Evolutionary conservation across 2,797 vertebrate genomes (phyloP).

Genomic region (Delichon dasypus): DNA sequence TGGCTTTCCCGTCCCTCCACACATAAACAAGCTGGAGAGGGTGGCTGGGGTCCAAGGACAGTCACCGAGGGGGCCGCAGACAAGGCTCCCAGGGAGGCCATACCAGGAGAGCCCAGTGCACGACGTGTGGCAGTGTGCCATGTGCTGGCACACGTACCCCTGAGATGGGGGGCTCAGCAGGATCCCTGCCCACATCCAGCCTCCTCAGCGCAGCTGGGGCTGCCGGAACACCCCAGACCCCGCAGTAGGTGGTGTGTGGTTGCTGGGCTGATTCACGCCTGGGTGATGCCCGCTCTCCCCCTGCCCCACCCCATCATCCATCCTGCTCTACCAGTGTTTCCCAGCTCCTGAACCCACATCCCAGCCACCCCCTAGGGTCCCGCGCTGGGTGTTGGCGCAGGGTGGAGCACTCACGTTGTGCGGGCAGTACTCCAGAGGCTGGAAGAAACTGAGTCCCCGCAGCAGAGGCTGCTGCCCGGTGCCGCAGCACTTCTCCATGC

Average conservation of each 20-base stretch:
- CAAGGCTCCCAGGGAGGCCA: rapidly evolving
- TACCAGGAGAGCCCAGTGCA: rapidly evolving
- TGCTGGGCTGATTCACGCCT: neutral
- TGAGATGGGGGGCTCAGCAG: rapidly evolving
- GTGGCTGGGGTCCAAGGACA: neutral
- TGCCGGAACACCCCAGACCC: rapidly evolving
- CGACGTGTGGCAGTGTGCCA: rapidly evolving
- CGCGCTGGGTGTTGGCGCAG: rapidly evolving
- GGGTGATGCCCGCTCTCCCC: rapidly evolving
- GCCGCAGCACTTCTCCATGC: conserved; percentile 86
- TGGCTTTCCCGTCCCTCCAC: rapidly evolving
- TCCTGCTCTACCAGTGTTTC: rapidly evolving
- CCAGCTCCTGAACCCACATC: neutral
- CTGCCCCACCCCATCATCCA: too few relatives aligned
- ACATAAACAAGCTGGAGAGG: neutral
- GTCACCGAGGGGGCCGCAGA: rapidly evolving
- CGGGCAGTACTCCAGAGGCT: conserved; percentile 86
- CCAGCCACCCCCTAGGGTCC: neutral
- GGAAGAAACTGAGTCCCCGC: conserved; percentile 89
- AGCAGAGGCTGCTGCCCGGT: conserved; percentile 66
- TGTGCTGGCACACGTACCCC: neutral
- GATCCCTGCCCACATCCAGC: neutral
- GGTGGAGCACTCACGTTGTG: conserved; percentile 81
- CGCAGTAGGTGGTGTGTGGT: neutral
- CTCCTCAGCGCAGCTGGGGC: rapidly evolving